Evolutionary conservation across 92 coral and sea anemone species (phyloP).

Genomic region (Parazoanthus darwini): DNA sequence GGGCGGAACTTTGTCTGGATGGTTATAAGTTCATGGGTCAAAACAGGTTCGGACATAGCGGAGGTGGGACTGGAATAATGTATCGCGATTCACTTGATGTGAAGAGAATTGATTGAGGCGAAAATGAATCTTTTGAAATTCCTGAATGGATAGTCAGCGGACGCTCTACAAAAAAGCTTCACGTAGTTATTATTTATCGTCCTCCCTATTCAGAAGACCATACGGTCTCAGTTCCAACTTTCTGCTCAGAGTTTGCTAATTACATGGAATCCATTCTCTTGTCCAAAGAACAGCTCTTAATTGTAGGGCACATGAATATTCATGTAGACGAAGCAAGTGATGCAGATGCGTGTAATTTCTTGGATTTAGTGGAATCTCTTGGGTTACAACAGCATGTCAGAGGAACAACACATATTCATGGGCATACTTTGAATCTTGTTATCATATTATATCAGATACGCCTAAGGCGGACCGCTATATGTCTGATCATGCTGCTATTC

Average conservation of each 20-base stretch:
- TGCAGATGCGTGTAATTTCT: constrained; percentile 49
- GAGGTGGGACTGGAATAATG: constrained; percentile 37
- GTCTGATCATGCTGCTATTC: constrained; percentile 57
- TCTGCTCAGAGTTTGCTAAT: constrained; percentile 17
- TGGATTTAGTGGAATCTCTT: constrained; percentile 45
- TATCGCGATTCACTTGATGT: neutral
- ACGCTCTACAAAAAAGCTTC: constrained; percentile 40
- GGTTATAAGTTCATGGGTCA: constrained; percentile 56
- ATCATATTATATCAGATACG: constrained; percentile 30
- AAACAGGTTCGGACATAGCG: constrained; percentile 12
- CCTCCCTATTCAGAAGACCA: constrained; percentile 52
- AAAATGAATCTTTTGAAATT: constrained; percentile 29
- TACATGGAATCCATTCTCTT: constrained; percentile 48
- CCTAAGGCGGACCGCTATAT: constrained; percentile 49
- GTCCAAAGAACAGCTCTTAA: constrained; percentile 48
- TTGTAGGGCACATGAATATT: constrained; percentile 54
- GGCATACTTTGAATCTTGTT: constrained; percentile 52
- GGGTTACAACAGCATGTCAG: constrained; percentile 54
- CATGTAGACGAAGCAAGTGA: constrained; percentile 52
- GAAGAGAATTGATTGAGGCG: no score
- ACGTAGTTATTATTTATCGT: constrained; percentile 52
- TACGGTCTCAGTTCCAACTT: neutral
- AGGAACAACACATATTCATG: constrained; percentile 51
- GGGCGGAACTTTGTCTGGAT: constrained; percentile 52
- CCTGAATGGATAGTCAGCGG: constrained; percentile 51